Evolutionary conservation across 2,888 invertebrate genomes (phyloP), one percentile per base, ranked within the genome.

Genomic region (Spicauda simplicius): DNA sequence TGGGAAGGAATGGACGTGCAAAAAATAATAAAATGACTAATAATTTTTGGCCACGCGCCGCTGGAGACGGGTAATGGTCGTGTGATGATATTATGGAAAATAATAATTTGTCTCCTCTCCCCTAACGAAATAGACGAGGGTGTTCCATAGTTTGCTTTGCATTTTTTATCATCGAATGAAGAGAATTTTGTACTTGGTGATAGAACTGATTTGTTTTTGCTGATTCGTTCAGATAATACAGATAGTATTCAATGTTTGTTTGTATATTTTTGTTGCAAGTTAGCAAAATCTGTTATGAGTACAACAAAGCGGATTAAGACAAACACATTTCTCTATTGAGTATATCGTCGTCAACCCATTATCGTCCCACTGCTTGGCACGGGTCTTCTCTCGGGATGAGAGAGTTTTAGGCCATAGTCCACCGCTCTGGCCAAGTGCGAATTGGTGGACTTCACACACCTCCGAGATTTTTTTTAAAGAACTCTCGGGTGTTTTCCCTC

Each of bases 11-110:
- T 80, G 86, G 87, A 87, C 86, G 87, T 84, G 85, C 84, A 78
- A 77, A 83, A 82, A 81, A 80, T 67, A 71, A 82, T 81, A 84
- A 80, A 83, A 78, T 75, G 73, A 72, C 83, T 86, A 89, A 89
- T 91, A 90, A 89, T 86, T 86, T 88, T 84, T 77, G 83, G 91
- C 81, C 83, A 89, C 90, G 90, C 89, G 76, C 80, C 82, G 84
- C 76, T 83, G 85, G 72, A 77, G 76, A 77, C 76, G 79, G 74
- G 87, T 91, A 90, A 91, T 91, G 85, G 84, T 87, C 85, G 86
- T 86, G 88, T 85, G 88, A 90, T 90, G 90, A 90, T 86, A 84
- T 90, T 90, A 91, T 87, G 84, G 86, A 90, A 88, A 82, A 90
- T 89, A 89, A 91, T 90, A 91, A 91, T 91, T 90, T 90, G 89